Evolutionary conservation across 1,140 invertebrate genomes (phyloP), one percentile per base, ranked within the genome.

Genomic region (Aculops lycopersici): DNA sequence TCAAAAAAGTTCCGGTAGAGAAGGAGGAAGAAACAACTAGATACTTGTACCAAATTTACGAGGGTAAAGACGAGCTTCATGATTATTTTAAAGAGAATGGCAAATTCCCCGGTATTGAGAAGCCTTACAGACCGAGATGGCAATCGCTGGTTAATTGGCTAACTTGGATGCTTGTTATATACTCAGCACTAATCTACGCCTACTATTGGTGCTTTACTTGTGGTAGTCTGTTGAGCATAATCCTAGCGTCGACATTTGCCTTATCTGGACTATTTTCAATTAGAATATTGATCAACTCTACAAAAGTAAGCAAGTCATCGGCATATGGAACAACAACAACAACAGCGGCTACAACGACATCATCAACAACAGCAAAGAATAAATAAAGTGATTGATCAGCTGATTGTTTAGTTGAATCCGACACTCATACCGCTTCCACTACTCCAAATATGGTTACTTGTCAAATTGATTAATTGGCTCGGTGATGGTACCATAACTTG

Each of bases 11-110:
- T 24, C 83, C 83, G 1, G 64, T 69, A 36, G 67, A 68, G 43
- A 48, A 50, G 38, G 78, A 86, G 47, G 67, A 70, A 43, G 70
- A 64, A 41, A 70, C 71, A 43, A 66, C 73, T 8, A 61, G 69
- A 38, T 90, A 77, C 71, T 55, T 92, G 31, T 69, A 78, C 46
- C 59, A 79, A 41, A 54, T 75, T 13, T 88, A 73, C 55, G 61
- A 70, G 38, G 17, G 42, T 31, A 45, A 47, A 41, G 46, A 48
- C 35, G 21, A 45, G 17, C 24, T 48, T 17, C 18, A 39, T 1
- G 39, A 42, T 2, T 41, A 48, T 36, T 43, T 40, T 19, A 20
- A 42, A 5, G 19, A 42, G 14, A 35, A 47, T 31, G 41, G 21
- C 4, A 24, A 40, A 15, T 48, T 48, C 44, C 45, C 45, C 8